Conservation (phyloP, 2,797 vertebrate species). For the Cossypha caffra region DNA sequence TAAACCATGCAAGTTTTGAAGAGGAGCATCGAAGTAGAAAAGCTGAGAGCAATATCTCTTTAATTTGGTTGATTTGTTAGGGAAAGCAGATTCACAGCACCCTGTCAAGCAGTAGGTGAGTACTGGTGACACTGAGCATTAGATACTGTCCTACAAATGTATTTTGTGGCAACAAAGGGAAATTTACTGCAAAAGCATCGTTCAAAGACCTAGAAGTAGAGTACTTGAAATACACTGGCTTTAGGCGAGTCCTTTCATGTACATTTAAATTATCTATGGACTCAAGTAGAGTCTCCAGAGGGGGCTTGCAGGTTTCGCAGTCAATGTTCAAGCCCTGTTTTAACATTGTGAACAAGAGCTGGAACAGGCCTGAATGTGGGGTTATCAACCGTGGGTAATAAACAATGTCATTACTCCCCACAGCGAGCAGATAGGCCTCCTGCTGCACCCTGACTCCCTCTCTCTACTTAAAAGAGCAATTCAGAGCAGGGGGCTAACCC, state of each 20-base stretch:
- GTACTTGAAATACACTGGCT: conserved; percentile 11
- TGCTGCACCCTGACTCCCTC: not conserved
- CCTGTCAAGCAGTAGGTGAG: not conserved
- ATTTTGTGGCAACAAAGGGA: not conserved
- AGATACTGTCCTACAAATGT: not conserved
- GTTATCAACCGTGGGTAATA: not conserved
- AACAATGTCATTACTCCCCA: conserved; percentile 21
- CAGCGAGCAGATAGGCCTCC: not conserved
- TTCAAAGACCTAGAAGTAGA: conserved; percentile 1
- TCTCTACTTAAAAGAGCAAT: not conserved
- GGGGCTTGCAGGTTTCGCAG: not conserved
- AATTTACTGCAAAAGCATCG: not conserved
- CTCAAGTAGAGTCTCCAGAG: conserved; percentile 18
- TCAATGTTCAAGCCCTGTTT: conserved; percentile 1
- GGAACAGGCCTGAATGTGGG: not conserved
- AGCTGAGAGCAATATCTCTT: not conserved
- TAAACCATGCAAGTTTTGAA: not conserved
- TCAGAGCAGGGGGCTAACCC: not conserved
- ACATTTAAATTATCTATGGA: conserved; percentile 62
- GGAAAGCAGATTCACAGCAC: not conserved
- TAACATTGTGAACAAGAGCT: conserved; percentile 13
- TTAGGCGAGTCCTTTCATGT: conserved; percentile 44
- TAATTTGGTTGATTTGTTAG: not conserved
- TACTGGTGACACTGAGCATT: not conserved
- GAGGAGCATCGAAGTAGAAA: not conserved